These are phyloP conservation scores for Diplazon laetatorius DNA, from an alignment of 2,888 invertebrate genomes.

Conservation along the genomic window DNA sequence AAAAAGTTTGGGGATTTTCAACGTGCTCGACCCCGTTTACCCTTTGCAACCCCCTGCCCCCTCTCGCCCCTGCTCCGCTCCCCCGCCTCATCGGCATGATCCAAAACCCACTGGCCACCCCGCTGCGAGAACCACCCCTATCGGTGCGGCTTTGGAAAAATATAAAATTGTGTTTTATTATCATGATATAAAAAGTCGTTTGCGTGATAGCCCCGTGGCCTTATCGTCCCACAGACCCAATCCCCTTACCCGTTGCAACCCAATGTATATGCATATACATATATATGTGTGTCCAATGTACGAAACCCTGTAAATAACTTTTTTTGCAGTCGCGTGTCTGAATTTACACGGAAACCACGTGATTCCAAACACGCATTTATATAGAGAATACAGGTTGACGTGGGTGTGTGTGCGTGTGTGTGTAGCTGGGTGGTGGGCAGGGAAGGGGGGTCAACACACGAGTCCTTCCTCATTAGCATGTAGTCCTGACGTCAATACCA, in stretches of 20 bases:
- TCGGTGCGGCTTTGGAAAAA: constrained; percentile 38
- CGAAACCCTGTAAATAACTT: constrained; percentile 58
- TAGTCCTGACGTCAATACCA: constrained; percentile 19
- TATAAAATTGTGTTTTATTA: constrained; percentile 56
- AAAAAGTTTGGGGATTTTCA: constrained; percentile 30
- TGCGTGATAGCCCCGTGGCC: constrained; percentile 48
- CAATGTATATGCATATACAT: neutral
- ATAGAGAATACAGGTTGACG: neutral
- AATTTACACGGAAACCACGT: constrained; percentile 40
- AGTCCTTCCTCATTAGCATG: constrained; percentile 53
- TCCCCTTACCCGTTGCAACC: neutral
- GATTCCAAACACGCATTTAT: constrained; percentile 12
- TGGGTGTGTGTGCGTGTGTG: constrained; percentile 2
- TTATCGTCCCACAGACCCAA: constrained; percentile 48
- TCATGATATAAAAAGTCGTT: constrained; percentile 54
- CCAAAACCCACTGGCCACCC: neutral
- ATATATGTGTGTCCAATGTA: constrained; percentile 17
- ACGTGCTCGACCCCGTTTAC: constrained; percentile 39
- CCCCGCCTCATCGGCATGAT: neutral
- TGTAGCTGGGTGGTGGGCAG: neutral
- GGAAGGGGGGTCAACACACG: constrained; percentile 17
- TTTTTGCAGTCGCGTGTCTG: constrained; percentile 59
- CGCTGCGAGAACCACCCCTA: constrained; percentile 3
- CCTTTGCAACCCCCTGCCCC: neutral
- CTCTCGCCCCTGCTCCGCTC: neutral